Evolutionary conservation across 1,140 invertebrate genomes (phyloP).

Genomic region (Euschistus heros): DNA sequence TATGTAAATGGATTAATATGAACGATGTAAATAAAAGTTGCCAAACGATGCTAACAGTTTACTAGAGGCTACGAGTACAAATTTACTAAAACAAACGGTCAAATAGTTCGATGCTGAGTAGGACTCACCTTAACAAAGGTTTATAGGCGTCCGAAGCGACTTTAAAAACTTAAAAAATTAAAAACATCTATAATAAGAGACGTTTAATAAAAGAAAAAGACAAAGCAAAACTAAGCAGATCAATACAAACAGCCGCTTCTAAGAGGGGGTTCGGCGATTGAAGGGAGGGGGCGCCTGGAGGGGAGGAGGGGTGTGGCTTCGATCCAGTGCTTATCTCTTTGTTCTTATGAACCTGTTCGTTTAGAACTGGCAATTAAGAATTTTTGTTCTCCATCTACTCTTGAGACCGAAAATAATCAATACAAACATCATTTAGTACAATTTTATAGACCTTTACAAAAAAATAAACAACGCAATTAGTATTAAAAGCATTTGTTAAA

Average conservation of each 20-base stretch:
- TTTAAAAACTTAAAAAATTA: conserved; percentile 6
- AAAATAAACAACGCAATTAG: too few species aligned
- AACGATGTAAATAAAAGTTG: background rate
- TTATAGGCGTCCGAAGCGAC: background rate
- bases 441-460: too few species aligned
- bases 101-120: background rate
- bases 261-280: background rate
- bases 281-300: background rate
- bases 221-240: conserved; percentile 16
- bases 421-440: too few species aligned
- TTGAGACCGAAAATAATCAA: too few species aligned
- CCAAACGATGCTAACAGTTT: background rate
- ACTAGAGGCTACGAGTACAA: background rate
- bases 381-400: too few species aligned
- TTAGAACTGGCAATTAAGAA: too few species aligned
- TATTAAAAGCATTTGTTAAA: too few species aligned
- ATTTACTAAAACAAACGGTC: background rate
- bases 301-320: conserved; percentile 12
- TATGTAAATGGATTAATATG: background rate
- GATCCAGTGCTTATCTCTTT: background rate
- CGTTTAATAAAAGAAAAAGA: background rate
- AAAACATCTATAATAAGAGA: conserved; percentile 6
- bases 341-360: background rate
- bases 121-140: background rate
- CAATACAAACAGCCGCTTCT: conserved; percentile 5